Evolutionary conservation across 2,888 invertebrate species (phyloP).

Genomic region (Rhodophaea formosa): DNA sequence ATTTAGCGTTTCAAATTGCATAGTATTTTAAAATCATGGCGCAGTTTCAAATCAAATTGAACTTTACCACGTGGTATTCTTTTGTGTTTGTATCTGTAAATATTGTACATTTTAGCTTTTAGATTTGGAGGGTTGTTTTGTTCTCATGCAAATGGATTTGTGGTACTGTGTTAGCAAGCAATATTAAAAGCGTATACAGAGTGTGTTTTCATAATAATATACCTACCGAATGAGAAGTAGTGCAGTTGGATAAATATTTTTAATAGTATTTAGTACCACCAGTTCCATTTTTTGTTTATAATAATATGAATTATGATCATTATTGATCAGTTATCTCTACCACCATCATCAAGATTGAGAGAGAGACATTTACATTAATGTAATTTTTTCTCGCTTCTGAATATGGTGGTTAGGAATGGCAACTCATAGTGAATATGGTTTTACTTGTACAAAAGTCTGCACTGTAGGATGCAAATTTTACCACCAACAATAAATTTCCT

Average conservation of each 20-base stretch:
- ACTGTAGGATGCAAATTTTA: background rate
- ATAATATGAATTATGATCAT: too few species aligned
- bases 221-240: background rate
- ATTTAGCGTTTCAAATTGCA: background rate
- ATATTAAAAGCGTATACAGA: background rate
- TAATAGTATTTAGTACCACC: too few species aligned
- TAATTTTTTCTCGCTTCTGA: too few species aligned
- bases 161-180: background rate
- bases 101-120: slow-evolving; percentile 16
- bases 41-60: background rate
- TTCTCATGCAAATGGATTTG: slow-evolving; percentile 4
- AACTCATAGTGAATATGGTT: too few species aligned
- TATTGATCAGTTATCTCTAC: too few species aligned
- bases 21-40: background rate
- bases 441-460: background rate
- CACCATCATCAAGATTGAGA: too few species aligned
- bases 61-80: slow-evolving; percentile 5
- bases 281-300: too few species aligned
- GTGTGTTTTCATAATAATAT: background rate
- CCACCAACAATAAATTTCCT: background rate
- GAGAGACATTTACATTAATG: too few species aligned
- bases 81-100: slow-evolving; percentile 8
- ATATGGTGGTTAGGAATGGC: too few species aligned
- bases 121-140: slow-evolving; percentile 3
- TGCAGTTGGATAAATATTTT: too few species aligned